Percentiles rank a stretch among this genome's conserved stretches.
Evolutionary conservation across 1,140 invertebrate species (phyloP).

Genomic region (Micrasema minimum): DNA sequence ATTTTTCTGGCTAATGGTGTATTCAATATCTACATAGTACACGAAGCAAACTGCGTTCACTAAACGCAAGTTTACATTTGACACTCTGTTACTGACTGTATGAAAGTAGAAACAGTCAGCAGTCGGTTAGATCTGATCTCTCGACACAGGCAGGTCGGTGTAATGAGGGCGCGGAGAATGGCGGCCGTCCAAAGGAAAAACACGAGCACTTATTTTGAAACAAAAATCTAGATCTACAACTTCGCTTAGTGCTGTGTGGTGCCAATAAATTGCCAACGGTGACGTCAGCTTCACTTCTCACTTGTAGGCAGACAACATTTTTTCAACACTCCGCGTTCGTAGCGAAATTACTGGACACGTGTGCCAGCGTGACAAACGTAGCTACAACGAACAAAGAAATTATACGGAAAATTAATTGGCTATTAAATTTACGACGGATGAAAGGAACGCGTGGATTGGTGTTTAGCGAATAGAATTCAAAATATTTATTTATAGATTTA

Average conservation of each 20-base stretch:
- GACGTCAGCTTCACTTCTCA: slow-evolving; percentile 11
- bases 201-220: slow-evolving; percentile 17
- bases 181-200: slow-evolving; percentile 23
- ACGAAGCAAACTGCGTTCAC: too few species aligned
- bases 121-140: neutral
- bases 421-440: too few species aligned
- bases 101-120: too few species aligned
- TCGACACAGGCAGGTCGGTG: neutral
- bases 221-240: slow-evolving; percentile 18
- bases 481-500: too few species aligned
- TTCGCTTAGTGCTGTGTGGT: neutral
- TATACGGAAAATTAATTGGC: too few species aligned
- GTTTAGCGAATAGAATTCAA: too few species aligned
- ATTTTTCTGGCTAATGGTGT: too few species aligned
- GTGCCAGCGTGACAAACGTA: neutral
- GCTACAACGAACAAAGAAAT: too few species aligned
- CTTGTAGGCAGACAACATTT: neutral
- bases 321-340: neutral
- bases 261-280: slow-evolving; percentile 5
- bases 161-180: slow-evolving; percentile 22
- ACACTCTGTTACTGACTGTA: neutral
- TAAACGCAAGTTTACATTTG: neutral
- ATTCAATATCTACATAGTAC: too few species aligned
- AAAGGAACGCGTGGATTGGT: too few species aligned
- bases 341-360: neutral